A percentile compares a stretch with the other conserved stretches of the same genome.
Conservation (phyloP, 2,888 invertebrate genomes). For the Diaprepes abbreviatus region DNA sequence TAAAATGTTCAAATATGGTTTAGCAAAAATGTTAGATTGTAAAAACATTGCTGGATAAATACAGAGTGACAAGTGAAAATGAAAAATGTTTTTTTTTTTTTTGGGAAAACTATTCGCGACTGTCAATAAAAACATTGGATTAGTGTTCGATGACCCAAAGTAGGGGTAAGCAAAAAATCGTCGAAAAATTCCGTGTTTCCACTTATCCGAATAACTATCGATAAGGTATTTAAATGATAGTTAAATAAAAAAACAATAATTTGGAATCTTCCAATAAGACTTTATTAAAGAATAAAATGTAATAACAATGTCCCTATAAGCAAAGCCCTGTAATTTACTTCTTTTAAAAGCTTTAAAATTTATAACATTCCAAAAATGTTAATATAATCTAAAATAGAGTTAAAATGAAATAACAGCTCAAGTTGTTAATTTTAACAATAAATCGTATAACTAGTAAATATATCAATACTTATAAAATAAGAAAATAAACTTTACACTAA, state of each 20-base stretch:
- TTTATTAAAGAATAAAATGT: constrained; percentile 62
- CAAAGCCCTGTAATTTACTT: constrained; percentile 63
- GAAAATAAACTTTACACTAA: constrained; percentile 49
- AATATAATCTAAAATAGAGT: constrained; percentile 50
- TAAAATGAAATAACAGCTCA: constrained; percentile 40
- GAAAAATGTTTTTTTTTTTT: too few relatives aligned
- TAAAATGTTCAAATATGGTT: too few relatives aligned
- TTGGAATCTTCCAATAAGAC: constrained; percentile 38
- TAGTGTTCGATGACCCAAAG: too few relatives aligned
- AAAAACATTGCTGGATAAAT: too few relatives aligned
- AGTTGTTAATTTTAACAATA: constrained; percentile 35
- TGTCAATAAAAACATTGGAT: too few relatives aligned
- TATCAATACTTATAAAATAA: constrained; percentile 44
- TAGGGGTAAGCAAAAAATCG: too few relatives aligned
- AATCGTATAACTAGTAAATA: constrained; percentile 38
- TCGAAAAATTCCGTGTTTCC: too few relatives aligned
- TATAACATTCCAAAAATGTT: constrained; percentile 63
- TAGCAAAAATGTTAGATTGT: too few relatives aligned
- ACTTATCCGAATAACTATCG: too few relatives aligned
- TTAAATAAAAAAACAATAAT: constrained; percentile 6
- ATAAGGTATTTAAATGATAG: not conserved
- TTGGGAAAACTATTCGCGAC: too few relatives aligned
- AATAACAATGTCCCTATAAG: constrained; percentile 63
- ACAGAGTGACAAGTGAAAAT: too few relatives aligned
- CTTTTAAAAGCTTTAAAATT: constrained; percentile 63